Percentiles rank a stretch among this genome's conserved stretches.
phyloP scores from a whole-genome alignment of 2,113 vertebrate genomes.

The Romanogobio albipinnatus region DNA sequence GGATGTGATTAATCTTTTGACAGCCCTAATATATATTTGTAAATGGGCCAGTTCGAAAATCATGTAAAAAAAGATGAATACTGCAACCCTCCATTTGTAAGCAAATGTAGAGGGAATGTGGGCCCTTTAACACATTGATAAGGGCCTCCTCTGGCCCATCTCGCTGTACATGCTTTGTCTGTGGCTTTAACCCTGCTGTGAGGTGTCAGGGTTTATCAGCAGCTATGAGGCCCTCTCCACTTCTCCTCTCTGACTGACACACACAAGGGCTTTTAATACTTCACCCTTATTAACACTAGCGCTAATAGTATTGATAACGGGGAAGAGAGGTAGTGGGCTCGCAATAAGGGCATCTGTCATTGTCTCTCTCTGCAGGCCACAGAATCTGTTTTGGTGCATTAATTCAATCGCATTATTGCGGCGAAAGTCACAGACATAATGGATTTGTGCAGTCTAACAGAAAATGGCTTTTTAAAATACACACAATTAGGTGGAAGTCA shows the following conservation, averaged over 20 bases:
- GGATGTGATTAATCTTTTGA: too few relatives aligned
- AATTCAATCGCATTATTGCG: constrained; percentile 93
- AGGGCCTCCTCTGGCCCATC: constrained; percentile 18
- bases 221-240: constrained; percentile 61
- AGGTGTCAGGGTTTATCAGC: constrained; percentile 69
- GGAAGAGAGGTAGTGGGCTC: constrained; percentile 51
- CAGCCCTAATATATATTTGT: too few relatives aligned
- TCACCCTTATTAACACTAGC: constrained; percentile 59
- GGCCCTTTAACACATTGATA: constrained; percentile 11
- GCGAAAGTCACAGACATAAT: constrained; percentile 89
- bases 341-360: constrained; percentile 97
- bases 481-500: constrained; percentile 92
- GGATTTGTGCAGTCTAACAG: constrained; percentile 99
- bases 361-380: constrained; percentile 77
- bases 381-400: constrained; percentile 82
- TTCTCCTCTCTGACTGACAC: constrained; percentile 53
- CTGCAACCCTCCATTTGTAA: background rate
- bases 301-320: constrained; percentile 70
- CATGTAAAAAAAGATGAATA: background rate
- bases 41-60: background rate
- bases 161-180: constrained; percentile 42
- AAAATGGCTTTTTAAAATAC: constrained; percentile 97
- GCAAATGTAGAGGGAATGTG: constrained; percentile 1
- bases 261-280: constrained; percentile 59
- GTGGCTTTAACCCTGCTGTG: constrained; percentile 66